These are phyloP conservation scores for Xylocampa areola DNA, from an alignment of 2,888 invertebrate species.

Conservation along the genomic window DNA sequence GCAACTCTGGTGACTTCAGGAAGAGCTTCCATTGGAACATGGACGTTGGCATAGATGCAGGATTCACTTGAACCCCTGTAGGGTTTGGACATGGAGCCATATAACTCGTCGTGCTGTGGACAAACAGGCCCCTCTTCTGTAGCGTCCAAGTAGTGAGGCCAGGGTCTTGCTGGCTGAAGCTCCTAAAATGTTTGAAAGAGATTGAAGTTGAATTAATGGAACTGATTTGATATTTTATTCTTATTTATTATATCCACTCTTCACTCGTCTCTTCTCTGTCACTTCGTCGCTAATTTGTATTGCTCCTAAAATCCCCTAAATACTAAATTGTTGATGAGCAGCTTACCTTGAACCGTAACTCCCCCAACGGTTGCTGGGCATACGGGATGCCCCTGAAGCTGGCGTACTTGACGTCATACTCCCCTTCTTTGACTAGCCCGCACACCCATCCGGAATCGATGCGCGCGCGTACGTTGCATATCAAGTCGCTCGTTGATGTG, in stretches of 20 bases:
- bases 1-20: constrained; percentile 2
- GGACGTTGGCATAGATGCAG: constrained; percentile 67
- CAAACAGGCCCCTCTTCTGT: constrained; percentile 88
- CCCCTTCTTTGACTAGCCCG: constrained; percentile 40
- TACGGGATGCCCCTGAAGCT: constrained; percentile 60
- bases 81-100: constrained; percentile 48
- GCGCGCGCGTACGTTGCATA: constrained; percentile 39
- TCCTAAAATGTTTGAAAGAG: constrained; percentile 43
- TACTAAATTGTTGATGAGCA: neutral
- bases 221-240: neutral
- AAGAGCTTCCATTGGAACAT: constrained; percentile 55
- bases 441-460: constrained; percentile 49
- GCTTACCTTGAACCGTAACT: constrained; percentile 50
- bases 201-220: neutral
- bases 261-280: no score
- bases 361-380: constrained; percentile 49
- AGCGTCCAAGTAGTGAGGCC: constrained; percentile 85
- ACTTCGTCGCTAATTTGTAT: no score
- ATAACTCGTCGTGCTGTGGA: constrained; percentile 82
- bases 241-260: no score
- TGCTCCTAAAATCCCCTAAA: no score
- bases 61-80: constrained; percentile 60
- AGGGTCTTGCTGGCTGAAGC: constrained; percentile 66
- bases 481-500: constrained; percentile 1
- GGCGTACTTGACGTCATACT: constrained; percentile 42